Evolutionary conservation across 1,140 invertebrate genomes (phyloP).

Genomic region (Cherax quadricarinatus): DNA sequence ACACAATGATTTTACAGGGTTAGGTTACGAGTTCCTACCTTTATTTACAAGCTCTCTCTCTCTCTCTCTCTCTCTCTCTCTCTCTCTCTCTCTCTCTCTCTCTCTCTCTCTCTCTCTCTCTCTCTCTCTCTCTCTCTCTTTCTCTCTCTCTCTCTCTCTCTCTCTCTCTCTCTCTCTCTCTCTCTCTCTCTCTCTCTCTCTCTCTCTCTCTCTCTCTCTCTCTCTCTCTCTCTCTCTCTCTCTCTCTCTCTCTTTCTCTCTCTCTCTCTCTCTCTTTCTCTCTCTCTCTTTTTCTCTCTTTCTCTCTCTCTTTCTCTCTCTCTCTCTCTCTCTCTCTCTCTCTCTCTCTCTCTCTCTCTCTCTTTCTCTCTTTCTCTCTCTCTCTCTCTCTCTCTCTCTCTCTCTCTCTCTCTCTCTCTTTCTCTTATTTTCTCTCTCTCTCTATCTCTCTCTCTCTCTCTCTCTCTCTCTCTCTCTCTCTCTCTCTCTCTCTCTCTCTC

Average conservation of each 20-base stretch:
- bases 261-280: slow-evolving; percentile 18
- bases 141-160: too few relatives aligned
- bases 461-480: not conserved
- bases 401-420: not conserved
- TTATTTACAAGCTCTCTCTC: too few relatives aligned
- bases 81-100: too few relatives aligned
- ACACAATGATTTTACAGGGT: too few relatives aligned
- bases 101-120: too few relatives aligned
- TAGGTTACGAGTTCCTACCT: too few relatives aligned
- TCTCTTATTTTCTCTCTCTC: too few relatives aligned
- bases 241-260: slow-evolving; percentile 13
- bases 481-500: not conserved
- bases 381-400: not conserved
- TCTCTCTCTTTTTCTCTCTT: slow-evolving; percentile 1
- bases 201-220: too few relatives aligned
- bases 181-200: too few relatives aligned
- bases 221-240: not conserved
- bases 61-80: too few relatives aligned
- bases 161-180: too few relatives aligned
- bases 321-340: not conserved
- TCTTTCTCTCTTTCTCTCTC: slow-evolving; percentile 9
- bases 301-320: slow-evolving; percentile 4
- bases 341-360: not conserved
- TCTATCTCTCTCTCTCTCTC: not conserved
- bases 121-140: too few relatives aligned